Evolutionary conservation across 2,797 vertebrate species (phyloP).

Genomic region (Babyrousa celebensis): DNA sequence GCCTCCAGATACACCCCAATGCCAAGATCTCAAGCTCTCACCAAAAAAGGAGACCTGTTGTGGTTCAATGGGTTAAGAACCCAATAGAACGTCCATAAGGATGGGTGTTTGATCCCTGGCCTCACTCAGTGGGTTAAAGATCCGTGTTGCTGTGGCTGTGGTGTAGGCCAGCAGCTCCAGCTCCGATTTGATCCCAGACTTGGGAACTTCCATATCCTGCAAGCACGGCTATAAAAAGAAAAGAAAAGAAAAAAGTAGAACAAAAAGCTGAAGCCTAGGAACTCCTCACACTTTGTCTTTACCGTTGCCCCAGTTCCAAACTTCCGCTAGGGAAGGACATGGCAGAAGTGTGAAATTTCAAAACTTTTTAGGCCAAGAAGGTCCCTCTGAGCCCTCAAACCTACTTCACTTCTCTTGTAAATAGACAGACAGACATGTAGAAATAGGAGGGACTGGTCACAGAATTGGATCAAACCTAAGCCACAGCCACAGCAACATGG

Average conservation of each 20-base stretch:
- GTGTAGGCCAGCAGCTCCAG: too few species aligned
- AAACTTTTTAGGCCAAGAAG: slow-evolving; percentile 8
- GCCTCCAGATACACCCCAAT: neutral
- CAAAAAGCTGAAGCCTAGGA: neutral
- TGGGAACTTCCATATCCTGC: too few species aligned
- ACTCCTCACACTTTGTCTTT: neutral
- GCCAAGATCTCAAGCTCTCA: neutral
- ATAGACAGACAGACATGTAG: neutral
- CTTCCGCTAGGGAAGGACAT: neutral
- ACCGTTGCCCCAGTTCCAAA: neutral
- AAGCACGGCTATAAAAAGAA: too few species aligned
- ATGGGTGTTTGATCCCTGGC: too few species aligned
- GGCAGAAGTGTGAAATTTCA: neutral
- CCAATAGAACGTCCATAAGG: too few species aligned
- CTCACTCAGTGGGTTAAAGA: too few species aligned
- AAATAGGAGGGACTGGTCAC: neutral
- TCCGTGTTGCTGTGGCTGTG: too few species aligned
- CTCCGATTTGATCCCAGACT: too few species aligned
- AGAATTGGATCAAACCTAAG: neutral
- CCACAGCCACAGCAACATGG: too few species aligned
- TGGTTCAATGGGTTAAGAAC: too few species aligned
- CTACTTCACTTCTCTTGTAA: neutral
- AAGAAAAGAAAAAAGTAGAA: too few species aligned
- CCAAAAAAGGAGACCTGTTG: neutral
- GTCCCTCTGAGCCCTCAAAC: neutral